A percentile compares a stretch with the other conserved stretches of the same genome.
These are phyloP conservation scores for Silurus aristotelis DNA, from an alignment of 2,797 vertebrate genomes.

Conservation along the genomic window DNA sequence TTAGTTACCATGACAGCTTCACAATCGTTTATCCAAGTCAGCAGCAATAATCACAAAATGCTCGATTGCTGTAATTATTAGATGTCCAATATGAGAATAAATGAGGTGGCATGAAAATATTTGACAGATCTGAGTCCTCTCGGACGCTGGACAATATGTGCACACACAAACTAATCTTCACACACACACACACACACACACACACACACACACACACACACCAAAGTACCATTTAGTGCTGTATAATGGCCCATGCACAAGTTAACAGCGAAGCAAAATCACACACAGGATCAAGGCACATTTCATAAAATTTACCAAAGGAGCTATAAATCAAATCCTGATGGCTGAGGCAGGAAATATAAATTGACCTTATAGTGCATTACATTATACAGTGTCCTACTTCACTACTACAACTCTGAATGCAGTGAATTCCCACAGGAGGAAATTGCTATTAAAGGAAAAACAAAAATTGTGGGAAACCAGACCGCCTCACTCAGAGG, in stretches of 20 bases:
- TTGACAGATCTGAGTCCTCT: neutral
- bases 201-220: too few relatives aligned
- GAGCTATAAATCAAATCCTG: constrained; percentile 14
- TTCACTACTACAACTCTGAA: neutral
- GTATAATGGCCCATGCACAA: neutral
- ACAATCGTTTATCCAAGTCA: constrained; percentile 4
- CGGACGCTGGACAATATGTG: neutral
- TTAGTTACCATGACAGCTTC: neutral
- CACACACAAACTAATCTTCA: too few relatives aligned
- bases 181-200: too few relatives aligned
- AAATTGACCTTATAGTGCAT: constrained; percentile 6
- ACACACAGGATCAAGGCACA: neutral
- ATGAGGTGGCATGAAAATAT: neutral
- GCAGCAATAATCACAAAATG: constrained; percentile 6
- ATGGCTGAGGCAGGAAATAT: constrained; percentile 18
- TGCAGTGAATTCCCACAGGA: neutral
- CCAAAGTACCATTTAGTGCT: constrained; percentile 8
- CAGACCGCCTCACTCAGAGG: neutral
- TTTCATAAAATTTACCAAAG: neutral
- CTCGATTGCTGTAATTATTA: constrained; percentile 3
- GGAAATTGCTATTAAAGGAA: constrained; percentile 2
- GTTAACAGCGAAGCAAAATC: constrained; percentile 5
- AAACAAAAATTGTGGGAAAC: neutral
- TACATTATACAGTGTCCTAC: neutral
- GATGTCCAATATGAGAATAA: neutral